phyloP scores from a whole-genome alignment of 2,888 invertebrate species.

The Erebia epiphron region DNA sequence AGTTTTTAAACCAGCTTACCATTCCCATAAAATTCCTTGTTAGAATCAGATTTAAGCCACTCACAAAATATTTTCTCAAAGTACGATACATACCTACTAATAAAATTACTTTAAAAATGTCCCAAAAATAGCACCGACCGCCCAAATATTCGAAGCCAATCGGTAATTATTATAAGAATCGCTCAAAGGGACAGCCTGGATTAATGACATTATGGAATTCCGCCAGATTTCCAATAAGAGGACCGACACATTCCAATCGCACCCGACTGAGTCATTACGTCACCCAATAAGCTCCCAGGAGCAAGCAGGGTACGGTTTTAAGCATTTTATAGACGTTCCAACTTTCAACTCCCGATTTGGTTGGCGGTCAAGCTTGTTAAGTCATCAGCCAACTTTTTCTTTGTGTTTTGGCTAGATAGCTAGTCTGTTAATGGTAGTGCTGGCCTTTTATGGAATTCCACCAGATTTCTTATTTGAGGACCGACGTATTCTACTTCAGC shows the following conservation, averaged over 20 bases:
- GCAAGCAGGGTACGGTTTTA: conserved; percentile 42
- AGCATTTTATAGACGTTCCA: background rate
- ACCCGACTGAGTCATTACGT: conserved; percentile 48
- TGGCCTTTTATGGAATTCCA: too few relatives aligned
- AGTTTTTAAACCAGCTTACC: too few relatives aligned
- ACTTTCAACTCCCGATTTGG: background rate
- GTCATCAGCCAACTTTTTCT: too few relatives aligned
- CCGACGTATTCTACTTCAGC: conserved; percentile 41
- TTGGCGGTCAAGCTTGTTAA: background rate
- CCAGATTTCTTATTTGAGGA: too few relatives aligned
- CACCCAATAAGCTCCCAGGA: conserved; percentile 51
- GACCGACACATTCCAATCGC: conserved; percentile 41
- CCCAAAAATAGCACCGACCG: conserved; percentile 20
- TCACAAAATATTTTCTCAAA: background rate
- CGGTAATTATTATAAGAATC: conserved; percentile 40
- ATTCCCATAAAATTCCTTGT: background rate
- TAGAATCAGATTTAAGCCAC: background rate
- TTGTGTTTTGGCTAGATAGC: too few relatives aligned
- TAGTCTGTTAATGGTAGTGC: too few relatives aligned
- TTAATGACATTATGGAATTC: conserved; percentile 40
- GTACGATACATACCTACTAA: background rate
- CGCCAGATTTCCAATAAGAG: conserved; percentile 44
- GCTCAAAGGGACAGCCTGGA: conserved; percentile 38
- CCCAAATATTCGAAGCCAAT: conserved; percentile 37
- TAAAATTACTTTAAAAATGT: conserved; percentile 1